phyloP scores from a whole-genome alignment of 1,140 invertebrate species.

The Drosophila quadrilineata region DNA sequence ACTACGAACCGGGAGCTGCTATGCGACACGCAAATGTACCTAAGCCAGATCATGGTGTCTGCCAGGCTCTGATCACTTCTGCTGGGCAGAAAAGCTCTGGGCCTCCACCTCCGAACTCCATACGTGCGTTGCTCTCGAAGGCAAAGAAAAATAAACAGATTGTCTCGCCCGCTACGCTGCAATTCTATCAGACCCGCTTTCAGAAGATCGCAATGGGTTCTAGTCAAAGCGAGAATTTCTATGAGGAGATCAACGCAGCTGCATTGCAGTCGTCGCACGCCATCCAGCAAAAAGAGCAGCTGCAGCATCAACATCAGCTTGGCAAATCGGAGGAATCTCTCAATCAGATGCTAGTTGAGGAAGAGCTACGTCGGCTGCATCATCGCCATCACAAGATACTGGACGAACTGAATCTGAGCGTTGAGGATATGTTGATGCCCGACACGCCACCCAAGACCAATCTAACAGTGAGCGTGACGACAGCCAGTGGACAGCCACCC shows the following conservation, averaged over 20 bases:
- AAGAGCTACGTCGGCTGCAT: constrained; percentile 90
- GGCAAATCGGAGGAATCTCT: constrained; percentile 82
- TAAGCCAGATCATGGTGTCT: constrained; percentile 81
- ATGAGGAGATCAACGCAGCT: constrained; percentile 88
- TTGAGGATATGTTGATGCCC: constrained; percentile 94
- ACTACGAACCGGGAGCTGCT: constrained; percentile 86
- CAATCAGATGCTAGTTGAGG: constrained; percentile 87
- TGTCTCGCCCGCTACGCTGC: constrained; percentile 56
- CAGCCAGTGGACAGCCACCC: constrained; percentile 62
- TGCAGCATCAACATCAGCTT: constrained; percentile 40
- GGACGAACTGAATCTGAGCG: constrained; percentile 91
- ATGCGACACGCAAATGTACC: constrained; percentile 84
- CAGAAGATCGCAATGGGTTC: constrained; percentile 63
- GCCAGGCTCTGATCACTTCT: neutral
- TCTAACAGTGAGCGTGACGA: constrained; percentile 78
- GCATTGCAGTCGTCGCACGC: constrained; percentile 68
- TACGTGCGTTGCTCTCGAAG: constrained; percentile 73
- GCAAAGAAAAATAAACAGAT: constrained; percentile 75
- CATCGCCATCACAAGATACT: constrained; percentile 89
- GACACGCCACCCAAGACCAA: constrained; percentile 81
- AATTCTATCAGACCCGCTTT: constrained; percentile 70
- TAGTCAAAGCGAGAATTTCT: constrained; percentile 92
- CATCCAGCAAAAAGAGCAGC: constrained; percentile 1
- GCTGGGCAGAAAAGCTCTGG: too few relatives aligned
- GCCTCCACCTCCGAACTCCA: constrained; percentile 81